A percentile compares a stretch with the other conserved stretches of the same genome.
Evolutionary conservation across 2,113 vertebrate genomes (phyloP).

Genomic region (Brevimyrus niger): DNA sequence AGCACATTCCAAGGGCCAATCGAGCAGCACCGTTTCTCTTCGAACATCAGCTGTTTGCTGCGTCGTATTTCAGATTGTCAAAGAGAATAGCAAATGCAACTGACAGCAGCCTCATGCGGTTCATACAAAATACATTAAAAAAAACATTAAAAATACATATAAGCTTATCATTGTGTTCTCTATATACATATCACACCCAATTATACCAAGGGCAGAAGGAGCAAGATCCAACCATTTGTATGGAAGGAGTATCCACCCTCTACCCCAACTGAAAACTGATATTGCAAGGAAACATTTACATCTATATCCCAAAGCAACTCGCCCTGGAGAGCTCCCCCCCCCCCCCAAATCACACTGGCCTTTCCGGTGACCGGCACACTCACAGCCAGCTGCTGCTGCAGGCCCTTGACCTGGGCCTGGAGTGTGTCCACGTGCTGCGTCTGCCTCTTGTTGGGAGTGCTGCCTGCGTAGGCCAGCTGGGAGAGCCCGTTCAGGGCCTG

Average conservation of each 20-base stretch:
- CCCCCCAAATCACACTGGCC: neutral
- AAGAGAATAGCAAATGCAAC: neutral
- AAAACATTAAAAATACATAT: neutral
- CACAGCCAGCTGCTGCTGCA: constrained; percentile 92
- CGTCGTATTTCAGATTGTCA: neutral
- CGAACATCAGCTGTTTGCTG: neutral
- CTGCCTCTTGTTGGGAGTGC: constrained; percentile 75
- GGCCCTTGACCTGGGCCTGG: constrained; percentile 76
- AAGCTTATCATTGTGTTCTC: neutral
- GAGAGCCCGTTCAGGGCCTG: constrained; percentile 85
- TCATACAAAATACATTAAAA: neutral
- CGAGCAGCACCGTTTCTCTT: neutral
- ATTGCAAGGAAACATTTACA: neutral
- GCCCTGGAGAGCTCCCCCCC: neutral
- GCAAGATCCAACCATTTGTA: neutral
- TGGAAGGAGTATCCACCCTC: neutral
- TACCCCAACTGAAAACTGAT: neutral
- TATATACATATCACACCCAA: neutral
- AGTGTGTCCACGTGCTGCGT: constrained; percentile 75
- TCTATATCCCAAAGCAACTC: neutral
- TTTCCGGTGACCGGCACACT: constrained; percentile 52
- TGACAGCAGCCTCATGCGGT: neutral
- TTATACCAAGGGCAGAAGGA: neutral
- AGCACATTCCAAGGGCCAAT: neutral
- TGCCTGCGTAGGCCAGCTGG: constrained; percentile 76